Evolutionary conservation across 2,888 invertebrate species (phyloP).

Genomic region (Venusia cambrica): DNA sequence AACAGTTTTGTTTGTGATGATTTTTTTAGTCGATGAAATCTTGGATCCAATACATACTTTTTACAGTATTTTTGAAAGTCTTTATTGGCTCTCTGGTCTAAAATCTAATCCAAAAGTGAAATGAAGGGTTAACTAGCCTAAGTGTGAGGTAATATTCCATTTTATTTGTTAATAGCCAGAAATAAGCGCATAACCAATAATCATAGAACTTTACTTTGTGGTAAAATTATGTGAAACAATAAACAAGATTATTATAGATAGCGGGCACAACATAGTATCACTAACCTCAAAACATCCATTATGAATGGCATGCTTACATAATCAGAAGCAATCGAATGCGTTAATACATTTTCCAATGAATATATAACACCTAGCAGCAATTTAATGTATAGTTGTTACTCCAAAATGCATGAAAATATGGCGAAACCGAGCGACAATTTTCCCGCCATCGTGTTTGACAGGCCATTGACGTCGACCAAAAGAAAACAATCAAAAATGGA

Average conservation of each 20-base stretch:
- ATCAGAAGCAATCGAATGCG: slow-evolving; percentile 21
- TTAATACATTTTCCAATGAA: slow-evolving; percentile 22
- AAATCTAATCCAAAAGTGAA: too few relatives aligned
- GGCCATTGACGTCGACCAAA: slow-evolving; percentile 76
- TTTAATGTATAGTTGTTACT: slow-evolving; percentile 31
- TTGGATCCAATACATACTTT: too few relatives aligned
- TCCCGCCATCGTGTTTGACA: slow-evolving; percentile 79
- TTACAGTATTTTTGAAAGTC: too few relatives aligned
- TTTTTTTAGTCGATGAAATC: too few relatives aligned
- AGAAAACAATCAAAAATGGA: slow-evolving; percentile 56
- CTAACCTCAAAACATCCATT: slow-evolving; percentile 37
- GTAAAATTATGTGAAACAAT: slow-evolving; percentile 26
- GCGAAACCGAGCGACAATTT: slow-evolving; percentile 37
- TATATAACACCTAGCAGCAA: slow-evolving; percentile 9
- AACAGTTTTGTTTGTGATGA: too few relatives aligned
- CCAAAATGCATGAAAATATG: slow-evolving; percentile 36
- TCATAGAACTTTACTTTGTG: too few relatives aligned
- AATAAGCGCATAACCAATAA: too few relatives aligned
- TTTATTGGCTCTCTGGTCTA: too few relatives aligned
- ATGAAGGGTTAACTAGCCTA: too few relatives aligned
- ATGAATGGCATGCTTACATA: slow-evolving; percentile 25
- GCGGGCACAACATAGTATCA: slow-evolving; percentile 17
- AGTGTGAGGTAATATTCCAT: too few relatives aligned
- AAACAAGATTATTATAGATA: slow-evolving; percentile 18
- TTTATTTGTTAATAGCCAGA: too few relatives aligned